Conservation (phyloP, 2,797 vertebrate genomes). For the Monodelphis domestica region DNA sequence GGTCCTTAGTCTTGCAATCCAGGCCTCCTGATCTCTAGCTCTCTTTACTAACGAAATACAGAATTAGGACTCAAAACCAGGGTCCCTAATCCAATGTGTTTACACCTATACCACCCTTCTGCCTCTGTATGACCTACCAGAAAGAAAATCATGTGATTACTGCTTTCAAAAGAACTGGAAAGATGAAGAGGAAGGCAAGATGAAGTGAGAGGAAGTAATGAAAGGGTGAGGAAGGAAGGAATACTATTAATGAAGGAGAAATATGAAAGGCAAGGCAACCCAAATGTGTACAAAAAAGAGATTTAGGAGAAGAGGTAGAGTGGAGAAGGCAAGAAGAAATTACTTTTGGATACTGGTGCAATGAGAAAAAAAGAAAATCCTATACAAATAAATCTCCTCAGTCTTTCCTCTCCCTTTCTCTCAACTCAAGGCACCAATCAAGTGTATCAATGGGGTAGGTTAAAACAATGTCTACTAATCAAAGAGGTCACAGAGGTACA, state of each 20-base stretch:
- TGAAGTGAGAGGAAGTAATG: background rate
- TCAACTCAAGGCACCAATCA: background rate
- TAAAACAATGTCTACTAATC: background rate
- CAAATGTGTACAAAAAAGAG: background rate
- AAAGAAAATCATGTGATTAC: background rate
- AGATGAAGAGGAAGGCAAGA: background rate
- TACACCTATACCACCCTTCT: background rate
- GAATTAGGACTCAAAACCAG: background rate
- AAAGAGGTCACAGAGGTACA: background rate
- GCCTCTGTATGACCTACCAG: background rate
- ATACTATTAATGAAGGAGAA: background rate
- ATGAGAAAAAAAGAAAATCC: background rate
- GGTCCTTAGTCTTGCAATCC: background rate
- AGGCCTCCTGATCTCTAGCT: background rate
- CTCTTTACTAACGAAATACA: background rate
- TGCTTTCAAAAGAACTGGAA: background rate
- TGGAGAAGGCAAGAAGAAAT: background rate
- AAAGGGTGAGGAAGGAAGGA: background rate
- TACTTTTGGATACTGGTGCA: background rate
- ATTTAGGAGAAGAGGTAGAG: background rate
- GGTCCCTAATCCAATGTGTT: background rate
- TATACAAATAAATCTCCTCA: background rate
- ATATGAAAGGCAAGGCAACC: background rate
- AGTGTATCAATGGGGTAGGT: background rate
- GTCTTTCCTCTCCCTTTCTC: background rate